Base-by-base conservation (phyloP, 2,113 vertebrate genomes). In the Piprites chloris region DNA sequence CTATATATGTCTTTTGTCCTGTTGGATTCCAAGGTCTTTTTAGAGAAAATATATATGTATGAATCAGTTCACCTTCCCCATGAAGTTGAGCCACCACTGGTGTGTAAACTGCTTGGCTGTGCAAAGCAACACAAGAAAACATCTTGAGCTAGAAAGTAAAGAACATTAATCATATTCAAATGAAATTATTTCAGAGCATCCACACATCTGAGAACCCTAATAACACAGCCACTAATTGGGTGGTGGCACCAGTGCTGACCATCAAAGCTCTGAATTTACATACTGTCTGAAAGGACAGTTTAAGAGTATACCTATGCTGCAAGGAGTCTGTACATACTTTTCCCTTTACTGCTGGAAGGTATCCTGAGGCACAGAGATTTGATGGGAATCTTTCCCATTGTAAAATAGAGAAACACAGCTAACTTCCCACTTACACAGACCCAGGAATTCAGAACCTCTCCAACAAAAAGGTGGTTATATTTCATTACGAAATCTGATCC, bases 401-500 rank as follows among this genome's bases (percentile, higher is more conserved):
- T 94, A 91, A 95, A 97, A 97, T 3, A 95, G 90, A 96, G 93
- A 95, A 90, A 86, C 78, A 84, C 75, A 93, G 69, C 59, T 84
- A 90, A 96, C 90, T 96, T 97, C 85, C 94, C 90, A 93, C 91
- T 97, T 96, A 91, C 39, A 93, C 67, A 87, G 85, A 95, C 71
- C 71, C 89, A 96, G 95, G 83, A 83, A 97, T 94, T 97, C 96
- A 97, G 89, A 96, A 84, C 82, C 72, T 97, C 91, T 97, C 69
- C 87, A 96, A 87, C 44, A 96, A 97, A 91, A 91, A 94, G 32
- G 66, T 96, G 68, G 72, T 96, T 96, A 85, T 96, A 93, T 95
- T 97, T 98, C 86, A 91, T 96, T 76, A 95, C 3, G 52, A 97
- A 96, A 92, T 96, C 83, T 97, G 94, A 97, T 94, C 80, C 56